A percentile compares a stretch with the other conserved stretches of the same genome.
Evolutionary conservation across 2,113 vertebrate species (phyloP).

Genomic region (Oreochromis tanganicae): DNA sequence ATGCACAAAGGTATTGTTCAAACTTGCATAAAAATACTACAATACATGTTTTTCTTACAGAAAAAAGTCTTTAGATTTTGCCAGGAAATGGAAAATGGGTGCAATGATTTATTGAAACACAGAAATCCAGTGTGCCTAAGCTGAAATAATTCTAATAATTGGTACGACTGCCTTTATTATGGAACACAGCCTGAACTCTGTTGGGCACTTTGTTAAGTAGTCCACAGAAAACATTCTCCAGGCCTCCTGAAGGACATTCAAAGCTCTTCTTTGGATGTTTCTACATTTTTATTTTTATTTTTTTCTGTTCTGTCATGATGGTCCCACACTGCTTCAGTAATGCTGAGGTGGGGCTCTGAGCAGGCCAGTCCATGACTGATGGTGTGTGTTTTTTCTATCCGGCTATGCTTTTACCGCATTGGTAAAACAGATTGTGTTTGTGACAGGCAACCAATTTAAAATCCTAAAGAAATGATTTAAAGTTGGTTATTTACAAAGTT

Average conservation of each 20-base stretch:
- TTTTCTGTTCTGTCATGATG: neutral
- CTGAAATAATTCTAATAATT: neutral
- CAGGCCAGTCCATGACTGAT: neutral
- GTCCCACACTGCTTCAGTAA: neutral
- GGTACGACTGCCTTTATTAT: neutral
- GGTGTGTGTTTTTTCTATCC: neutral
- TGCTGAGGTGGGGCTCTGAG: accelerated
- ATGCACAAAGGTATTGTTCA: neutral
- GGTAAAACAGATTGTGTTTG: neutral
- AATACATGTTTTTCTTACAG: accelerated
- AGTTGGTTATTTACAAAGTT: neutral
- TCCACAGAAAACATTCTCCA: neutral
- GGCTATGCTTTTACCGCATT: neutral
- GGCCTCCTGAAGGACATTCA: neutral
- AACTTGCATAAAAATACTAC: neutral
- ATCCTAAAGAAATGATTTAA: accelerated
- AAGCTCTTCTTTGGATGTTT: neutral
- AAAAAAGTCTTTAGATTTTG: neutral
- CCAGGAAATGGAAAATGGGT: accelerated
- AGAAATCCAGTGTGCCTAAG: accelerated
- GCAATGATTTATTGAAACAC: accelerated
- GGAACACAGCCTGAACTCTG: neutral
- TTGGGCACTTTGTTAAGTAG: accelerated
- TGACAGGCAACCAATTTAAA: neutral
- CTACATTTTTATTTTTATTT: neutral